These are phyloP conservation scores for Triops longicaudatus DNA, from an alignment of 1,140 invertebrate genomes.

Conservation along the genomic window DNA sequence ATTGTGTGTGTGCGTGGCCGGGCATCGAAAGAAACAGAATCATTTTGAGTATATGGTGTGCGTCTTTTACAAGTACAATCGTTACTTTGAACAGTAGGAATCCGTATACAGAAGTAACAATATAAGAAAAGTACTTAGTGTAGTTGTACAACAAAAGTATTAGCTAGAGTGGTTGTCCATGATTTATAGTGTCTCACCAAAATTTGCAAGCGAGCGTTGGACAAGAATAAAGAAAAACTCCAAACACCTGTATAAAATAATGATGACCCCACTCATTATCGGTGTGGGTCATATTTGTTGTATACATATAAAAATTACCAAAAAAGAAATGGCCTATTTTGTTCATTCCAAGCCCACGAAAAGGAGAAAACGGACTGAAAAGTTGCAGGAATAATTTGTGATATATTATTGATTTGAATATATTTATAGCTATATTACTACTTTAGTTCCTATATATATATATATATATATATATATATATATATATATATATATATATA, in stretches of 20 bases:
- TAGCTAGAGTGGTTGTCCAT: slow-evolving; percentile 1
- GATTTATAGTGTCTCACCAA: slow-evolving; percentile 1
- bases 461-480: no score
- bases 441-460: no score
- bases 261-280: slow-evolving; percentile 8
- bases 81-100: slow-evolving; percentile 6
- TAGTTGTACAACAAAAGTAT: slow-evolving; percentile 12
- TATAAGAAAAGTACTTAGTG: neutral
- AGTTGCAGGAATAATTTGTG: no score
- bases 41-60: neutral
- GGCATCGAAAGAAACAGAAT: neutral
- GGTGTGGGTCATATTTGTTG: neutral
- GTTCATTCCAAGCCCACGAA: no score
- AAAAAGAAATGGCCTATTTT: neutral
- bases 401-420: no score
- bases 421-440: no score
- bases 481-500: no score
- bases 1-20: neutral
- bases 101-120: neutral
- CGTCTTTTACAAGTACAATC: neutral
- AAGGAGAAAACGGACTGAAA: no score
- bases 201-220: slow-evolving; percentile 3
- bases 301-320: neutral
- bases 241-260: slow-evolving; percentile 12
- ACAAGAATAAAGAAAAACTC: neutral